Evolutionary conservation across 2,113 vertebrate genomes (phyloP).

Genomic region (Gasterosteus nipponicus): DNA sequence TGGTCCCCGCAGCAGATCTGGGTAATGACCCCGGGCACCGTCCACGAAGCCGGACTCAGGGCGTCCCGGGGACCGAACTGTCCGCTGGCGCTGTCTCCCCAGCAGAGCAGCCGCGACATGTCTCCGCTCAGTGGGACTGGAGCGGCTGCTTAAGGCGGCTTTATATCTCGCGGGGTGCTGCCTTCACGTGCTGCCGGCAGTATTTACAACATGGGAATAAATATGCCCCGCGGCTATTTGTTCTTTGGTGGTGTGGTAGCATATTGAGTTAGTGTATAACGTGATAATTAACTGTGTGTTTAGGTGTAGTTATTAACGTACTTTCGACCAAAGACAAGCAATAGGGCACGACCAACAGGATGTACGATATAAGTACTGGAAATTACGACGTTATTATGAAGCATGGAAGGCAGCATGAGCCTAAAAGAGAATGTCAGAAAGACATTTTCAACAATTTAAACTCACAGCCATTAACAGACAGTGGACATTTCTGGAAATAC

Average conservation of each 20-base stretch:
- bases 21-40: conserved; percentile 23
- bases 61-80: conserved; percentile 50
- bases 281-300: rapidly evolving
- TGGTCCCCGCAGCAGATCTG: conserved; percentile 68
- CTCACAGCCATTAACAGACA: background rate
- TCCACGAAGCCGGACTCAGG: conserved; percentile 42
- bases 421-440: background rate
- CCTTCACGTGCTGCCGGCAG: conserved; percentile 19
- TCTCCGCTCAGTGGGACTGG: background rate
- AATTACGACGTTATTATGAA: conserved; percentile 2
- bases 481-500: background rate
- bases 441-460: background rate
- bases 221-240: background rate
- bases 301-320: background rate
- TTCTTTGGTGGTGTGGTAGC: background rate
- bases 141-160: too few species aligned
- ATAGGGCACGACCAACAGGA: background rate
- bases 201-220: rapidly evolving
- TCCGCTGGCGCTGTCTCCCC: conserved; percentile 70
- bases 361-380: rapidly evolving
- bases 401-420: background rate
- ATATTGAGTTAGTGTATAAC: background rate
- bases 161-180: conserved; percentile 7
- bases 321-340: background rate
- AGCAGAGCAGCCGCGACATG: conserved; percentile 60